Evolutionary conservation across 2,797 vertebrate genomes (phyloP).

Genomic region (Labeo calbasu): DNA sequence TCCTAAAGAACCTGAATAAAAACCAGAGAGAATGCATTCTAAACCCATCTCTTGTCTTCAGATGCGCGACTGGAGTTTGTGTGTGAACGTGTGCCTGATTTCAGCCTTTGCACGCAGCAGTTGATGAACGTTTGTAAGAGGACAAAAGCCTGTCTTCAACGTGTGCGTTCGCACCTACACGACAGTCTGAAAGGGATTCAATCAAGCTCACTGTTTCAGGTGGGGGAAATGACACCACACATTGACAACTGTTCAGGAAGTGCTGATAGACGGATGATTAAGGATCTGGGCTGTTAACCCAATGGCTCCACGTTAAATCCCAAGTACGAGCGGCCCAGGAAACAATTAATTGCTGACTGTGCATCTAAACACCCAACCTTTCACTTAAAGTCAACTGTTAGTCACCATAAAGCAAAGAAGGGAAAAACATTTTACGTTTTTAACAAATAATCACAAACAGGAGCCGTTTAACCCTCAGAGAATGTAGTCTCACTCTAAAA

Average conservation of each 20-base stretch:
- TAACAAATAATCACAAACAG: neutral
- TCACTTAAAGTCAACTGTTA: neutral
- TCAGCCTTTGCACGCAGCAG: neutral
- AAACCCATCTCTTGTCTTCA: conserved; percentile 47
- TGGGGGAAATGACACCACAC: conserved; percentile 10
- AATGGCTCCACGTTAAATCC: neutral
- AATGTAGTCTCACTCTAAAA: neutral
- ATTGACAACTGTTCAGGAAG: conserved; percentile 27
- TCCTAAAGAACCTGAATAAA: conserved; percentile 83
- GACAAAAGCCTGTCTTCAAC: neutral
- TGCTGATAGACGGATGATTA: neutral
- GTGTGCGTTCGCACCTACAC: neutral
- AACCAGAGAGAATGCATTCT: conserved; percentile 84
- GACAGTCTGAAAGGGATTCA: neutral
- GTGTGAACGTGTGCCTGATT: conserved; percentile 28
- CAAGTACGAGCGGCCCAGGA: neutral
- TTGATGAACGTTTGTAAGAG: neutral
- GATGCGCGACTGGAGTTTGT: conserved; percentile 12
- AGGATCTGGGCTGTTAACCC: conserved; percentile 8
- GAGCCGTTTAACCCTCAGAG: neutral
- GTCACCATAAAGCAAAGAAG: neutral
- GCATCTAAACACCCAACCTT: neutral
- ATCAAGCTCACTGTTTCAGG: neutral
- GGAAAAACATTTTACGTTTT: neutral
- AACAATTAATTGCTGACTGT: conserved; percentile 3